These are phyloP conservation scores for Phrynosoma platyrhinos DNA, from an alignment of 2,113 vertebrate genomes.

Conservation along the genomic window DNA sequence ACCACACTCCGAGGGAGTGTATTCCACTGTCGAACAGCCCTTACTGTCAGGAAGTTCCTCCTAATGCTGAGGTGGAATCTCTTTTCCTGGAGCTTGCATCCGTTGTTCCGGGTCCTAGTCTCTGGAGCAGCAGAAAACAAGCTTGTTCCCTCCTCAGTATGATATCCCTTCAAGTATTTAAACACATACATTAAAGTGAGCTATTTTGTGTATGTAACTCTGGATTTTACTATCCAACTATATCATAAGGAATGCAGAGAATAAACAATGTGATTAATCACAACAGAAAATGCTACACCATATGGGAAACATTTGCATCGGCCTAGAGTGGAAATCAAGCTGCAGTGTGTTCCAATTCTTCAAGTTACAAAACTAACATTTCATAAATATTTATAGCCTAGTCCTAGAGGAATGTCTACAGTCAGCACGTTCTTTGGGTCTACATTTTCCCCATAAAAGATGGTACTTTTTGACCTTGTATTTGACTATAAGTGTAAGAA, in stretches of 20 bases:
- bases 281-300: constrained; percentile 23
- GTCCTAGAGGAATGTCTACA: constrained; percentile 8
- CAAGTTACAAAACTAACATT: constrained; percentile 35
- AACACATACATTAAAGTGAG: neutral
- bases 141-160: too few relatives aligned
- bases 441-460: neutral
- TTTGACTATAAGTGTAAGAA: constrained; percentile 3
- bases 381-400: constrained; percentile 28
- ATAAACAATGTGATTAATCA: constrained; percentile 46
- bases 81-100: too few relatives aligned
- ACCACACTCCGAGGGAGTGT: too few relatives aligned
- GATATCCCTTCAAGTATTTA: too few relatives aligned
- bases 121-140: too few relatives aligned
- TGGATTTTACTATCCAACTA: constrained; percentile 30
- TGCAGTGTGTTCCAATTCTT: constrained; percentile 37
- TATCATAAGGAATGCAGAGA: constrained; percentile 34
- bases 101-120: too few relatives aligned
- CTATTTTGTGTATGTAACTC: neutral
- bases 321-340: constrained; percentile 37
- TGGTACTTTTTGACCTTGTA: constrained; percentile 27
- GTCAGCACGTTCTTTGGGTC: constrained; percentile 43
- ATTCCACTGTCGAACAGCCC: too few relatives aligned
- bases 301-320: constrained; percentile 53
- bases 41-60: too few relatives aligned
- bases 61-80: too few relatives aligned